Evolutionary conservation across 2,113 vertebrate species (phyloP).

Genomic region (Okapia johnstoni): DNA sequence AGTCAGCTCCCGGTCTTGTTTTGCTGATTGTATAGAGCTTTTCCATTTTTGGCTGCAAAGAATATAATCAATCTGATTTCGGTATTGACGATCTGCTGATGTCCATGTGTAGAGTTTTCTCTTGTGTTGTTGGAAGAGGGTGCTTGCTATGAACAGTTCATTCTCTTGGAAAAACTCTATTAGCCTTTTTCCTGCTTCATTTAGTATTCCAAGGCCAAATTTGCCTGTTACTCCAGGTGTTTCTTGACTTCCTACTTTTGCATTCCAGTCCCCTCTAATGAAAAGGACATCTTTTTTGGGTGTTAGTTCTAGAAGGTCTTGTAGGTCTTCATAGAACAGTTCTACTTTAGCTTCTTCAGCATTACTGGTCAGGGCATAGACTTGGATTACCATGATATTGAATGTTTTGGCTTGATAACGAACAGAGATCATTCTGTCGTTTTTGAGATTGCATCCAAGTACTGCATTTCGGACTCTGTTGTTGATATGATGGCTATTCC

Average conservation of each 20-base stretch:
- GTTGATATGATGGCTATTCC: neutral
- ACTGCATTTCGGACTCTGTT: neutral
- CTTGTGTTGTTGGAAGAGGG: neutral
- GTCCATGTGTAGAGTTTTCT: neutral
- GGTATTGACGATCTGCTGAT: neutral
- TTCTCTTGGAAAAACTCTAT: neutral
- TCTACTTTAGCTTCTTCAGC: neutral
- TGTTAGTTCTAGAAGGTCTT: neutral
- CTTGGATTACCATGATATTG: neutral
- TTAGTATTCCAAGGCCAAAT: neutral
- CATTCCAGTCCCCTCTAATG: neutral
- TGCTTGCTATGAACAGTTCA: neutral
- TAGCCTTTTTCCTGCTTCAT: neutral
- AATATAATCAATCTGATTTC: neutral
- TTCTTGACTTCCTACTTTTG: neutral
- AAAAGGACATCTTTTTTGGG: neutral
- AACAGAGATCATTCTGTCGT: neutral
- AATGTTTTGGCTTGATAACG: neutral
- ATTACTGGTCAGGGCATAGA: neutral
- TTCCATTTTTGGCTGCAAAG: neutral
- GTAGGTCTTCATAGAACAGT: neutral
- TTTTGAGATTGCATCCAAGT: neutral
- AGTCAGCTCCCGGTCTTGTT: neutral
- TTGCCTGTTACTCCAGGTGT: neutral
- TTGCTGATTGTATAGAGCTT: neutral